Evolutionary conservation across 1,140 invertebrate species (phyloP).

Genomic region (Mylabris phalerata): DNA sequence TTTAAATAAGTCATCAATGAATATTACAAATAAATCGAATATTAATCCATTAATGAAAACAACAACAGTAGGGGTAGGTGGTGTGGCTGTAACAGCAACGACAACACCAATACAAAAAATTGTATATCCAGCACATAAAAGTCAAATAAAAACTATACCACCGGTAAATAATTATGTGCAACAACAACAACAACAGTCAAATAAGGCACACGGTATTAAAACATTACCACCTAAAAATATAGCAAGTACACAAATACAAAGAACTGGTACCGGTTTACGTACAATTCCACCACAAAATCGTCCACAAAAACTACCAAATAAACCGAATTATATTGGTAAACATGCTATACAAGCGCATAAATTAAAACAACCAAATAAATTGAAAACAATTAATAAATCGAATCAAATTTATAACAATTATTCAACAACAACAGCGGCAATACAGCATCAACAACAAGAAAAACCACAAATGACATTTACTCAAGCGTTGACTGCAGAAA

Average conservation of each 20-base stretch:
- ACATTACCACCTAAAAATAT: conserved; percentile 32
- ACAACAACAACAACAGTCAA: conserved; percentile 3
- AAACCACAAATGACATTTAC: conserved; percentile 34
- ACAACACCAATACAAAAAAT: conserved; percentile 18
- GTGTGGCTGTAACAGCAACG: neutral
- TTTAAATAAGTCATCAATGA: conserved; percentile 21
- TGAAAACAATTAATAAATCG: conserved; percentile 3
- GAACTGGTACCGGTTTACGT: conserved; percentile 32
- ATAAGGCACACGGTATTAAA: conserved; percentile 26
- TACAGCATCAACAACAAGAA: conserved; percentile 11
- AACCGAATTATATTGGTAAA: conserved; percentile 40
- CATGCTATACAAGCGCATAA: conserved; percentile 42
- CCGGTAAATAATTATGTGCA: conserved; percentile 24
- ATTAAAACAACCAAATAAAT: conserved; percentile 21
- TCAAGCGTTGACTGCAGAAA: conserved; percentile 40
- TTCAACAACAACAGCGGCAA: neutral
- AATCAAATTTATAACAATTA: conserved; percentile 15
- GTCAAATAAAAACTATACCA: conserved; percentile 33
- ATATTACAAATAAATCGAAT: conserved; percentile 4
- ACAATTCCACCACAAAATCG: conserved; percentile 37
- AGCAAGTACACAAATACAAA: conserved; percentile 31
- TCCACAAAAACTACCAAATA: conserved; percentile 31
- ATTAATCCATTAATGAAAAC: conserved; percentile 3
- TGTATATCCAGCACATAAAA: conserved; percentile 31
- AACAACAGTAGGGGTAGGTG: neutral